Percentiles rank a stretch among this genome's conserved stretches.
Conservation (phyloP, 1,140 invertebrate genomes). For the Macrosteles quadrilineatus region DNA sequence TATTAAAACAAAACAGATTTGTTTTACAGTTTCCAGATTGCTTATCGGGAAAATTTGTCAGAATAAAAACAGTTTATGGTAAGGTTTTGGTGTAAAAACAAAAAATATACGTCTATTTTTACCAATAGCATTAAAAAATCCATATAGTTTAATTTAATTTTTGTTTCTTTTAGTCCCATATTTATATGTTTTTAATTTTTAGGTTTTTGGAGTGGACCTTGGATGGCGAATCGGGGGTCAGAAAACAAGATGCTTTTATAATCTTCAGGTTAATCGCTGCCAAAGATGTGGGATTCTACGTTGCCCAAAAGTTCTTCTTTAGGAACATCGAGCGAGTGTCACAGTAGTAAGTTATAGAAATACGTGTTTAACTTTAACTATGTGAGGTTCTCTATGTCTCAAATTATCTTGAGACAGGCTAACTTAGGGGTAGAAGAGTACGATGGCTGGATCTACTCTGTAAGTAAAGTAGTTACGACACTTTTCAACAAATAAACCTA, state of each 20-base stretch:
- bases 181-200: too few species aligned
- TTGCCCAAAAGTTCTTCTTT: slow-evolving; percentile 64
- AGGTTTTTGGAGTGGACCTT: slow-evolving; percentile 51
- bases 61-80: too few species aligned
- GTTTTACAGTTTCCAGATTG: too few species aligned
- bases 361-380: background rate
- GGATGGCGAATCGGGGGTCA: slow-evolving; percentile 45
- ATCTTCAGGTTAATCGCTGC: slow-evolving; percentile 46
- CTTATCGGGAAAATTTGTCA: too few species aligned
- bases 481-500: background rate
- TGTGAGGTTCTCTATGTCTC: background rate
- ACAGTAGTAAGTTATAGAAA: slow-evolving; percentile 53
- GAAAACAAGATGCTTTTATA: slow-evolving; percentile 44
- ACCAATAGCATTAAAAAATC: too few species aligned
- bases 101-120: too few species aligned
- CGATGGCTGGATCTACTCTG: background rate
- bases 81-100: too few species aligned
- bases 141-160: too few species aligned
- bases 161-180: too few species aligned
- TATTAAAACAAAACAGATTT: too few species aligned
- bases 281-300: slow-evolving; percentile 58
- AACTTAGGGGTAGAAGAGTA: background rate
- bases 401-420: background rate
- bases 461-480: background rate
- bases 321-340: slow-evolving; percentile 56